Percentiles rank a stretch among this genome's conserved stretches.
These are phyloP conservation scores for Plectropomus leopardus DNA, from an alignment of 2,113 vertebrate genomes.

Conservation along the genomic window DNA sequence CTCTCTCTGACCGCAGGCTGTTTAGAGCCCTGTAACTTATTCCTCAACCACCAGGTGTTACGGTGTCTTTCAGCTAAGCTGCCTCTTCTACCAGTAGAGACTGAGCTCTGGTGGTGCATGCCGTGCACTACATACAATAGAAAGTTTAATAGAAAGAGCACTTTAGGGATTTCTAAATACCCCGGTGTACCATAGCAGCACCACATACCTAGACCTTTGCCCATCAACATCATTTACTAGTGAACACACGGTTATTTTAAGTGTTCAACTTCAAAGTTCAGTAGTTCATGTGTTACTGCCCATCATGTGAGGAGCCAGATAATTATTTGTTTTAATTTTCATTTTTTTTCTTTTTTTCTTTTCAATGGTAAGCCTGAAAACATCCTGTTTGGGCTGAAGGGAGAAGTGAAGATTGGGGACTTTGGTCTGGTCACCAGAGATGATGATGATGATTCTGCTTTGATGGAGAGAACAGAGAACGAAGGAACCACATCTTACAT, in stretches of 20 bases:
- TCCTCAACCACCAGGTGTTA: too few species aligned
- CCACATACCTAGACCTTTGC: neutral
- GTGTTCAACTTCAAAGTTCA: too few species aligned
- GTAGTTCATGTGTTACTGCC: too few species aligned
- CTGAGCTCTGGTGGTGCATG: too few species aligned
- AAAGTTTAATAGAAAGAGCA: too few species aligned
- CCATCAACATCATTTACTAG: neutral
- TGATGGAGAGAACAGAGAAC: conserved; percentile 67
- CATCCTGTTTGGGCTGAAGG: conserved; percentile 30
- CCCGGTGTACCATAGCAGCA: neutral
- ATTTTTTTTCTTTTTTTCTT: neutral
- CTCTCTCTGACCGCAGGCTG: too few species aligned
- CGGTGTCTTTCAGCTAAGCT: too few species aligned
- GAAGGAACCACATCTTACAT: conserved; percentile 76
- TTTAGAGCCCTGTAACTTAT: too few species aligned
- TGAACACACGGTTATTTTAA: neutral
- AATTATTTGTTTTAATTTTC: conserved; percentile 2
- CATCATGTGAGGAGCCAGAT: too few species aligned
- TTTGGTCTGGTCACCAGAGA: conserved; percentile 36
- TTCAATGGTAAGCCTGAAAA: neutral
- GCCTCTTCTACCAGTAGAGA: too few species aligned
- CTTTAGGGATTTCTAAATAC: too few species aligned
- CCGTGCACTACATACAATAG: too few species aligned
- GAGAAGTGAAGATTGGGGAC: conserved; percentile 28
- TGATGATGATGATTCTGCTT: conserved; percentile 22